Base-by-base conservation (phyloP, 2,888 invertebrate species). In the Pristionchus fissidentatus region DNA sequence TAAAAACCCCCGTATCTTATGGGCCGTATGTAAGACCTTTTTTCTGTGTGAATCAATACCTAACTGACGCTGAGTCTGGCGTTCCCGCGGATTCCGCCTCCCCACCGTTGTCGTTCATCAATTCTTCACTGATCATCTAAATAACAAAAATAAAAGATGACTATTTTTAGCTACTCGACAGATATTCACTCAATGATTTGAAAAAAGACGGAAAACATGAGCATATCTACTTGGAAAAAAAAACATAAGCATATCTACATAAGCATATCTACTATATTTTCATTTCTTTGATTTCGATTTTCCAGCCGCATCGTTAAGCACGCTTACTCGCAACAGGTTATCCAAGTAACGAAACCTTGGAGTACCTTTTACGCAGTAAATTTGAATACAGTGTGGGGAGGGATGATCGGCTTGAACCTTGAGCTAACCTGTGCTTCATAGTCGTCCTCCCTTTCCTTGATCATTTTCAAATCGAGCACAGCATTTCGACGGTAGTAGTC, bases 401-500 rank as follows among this genome's bases (percentile, higher is more conserved):
- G n/a, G n/a, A n/a, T n/a, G n/a, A n/a, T 22, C 88, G 10, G 19
- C n/a, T n/a, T n/a, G n/a, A n/a, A n/a, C n/a, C n/a, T n/a, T n/a
- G n/a, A n/a, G n/a, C 38, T 26, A 15, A 86, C 77, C 32, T 79
- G 66, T 10, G 66, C 83, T 38, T 89, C 90, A 19, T 87, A 83
- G 78, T 86, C 89, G 62, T 86, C 88, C 41, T 89, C 90, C 19
- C 90, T 84, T 41, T 90, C 91, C 62, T 92, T 91, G 81, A 92
- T 88, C 85, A 91, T 70, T 78, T 91, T 92, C 85, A 92, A 81
- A 82, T 97, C 96, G 92, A 97, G 96, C 86, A 90, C 90, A 3
- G 92, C 90, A 95, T 95, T 94, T 83, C 95, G 94, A 89, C 95
- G 94, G 93, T 96, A 96, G 92, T 95, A 95, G 90, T 96, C 96